Evolutionary conservation across 2,797 vertebrate genomes (phyloP), one percentile per base, ranked within the genome.

Genomic region (Xenops minutus): DNA sequence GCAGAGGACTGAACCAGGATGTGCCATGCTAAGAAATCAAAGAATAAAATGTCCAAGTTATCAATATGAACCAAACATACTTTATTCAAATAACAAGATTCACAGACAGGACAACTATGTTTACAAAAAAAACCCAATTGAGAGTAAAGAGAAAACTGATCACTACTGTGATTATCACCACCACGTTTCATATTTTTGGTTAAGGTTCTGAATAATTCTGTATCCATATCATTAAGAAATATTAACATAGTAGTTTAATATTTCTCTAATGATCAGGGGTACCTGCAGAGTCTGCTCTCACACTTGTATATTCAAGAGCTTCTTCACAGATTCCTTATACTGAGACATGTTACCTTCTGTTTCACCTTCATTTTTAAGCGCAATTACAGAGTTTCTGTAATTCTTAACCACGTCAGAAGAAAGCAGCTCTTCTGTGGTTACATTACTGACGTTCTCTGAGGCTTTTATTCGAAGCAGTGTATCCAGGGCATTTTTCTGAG

Each of bases 281-380:
- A 37, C 27, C 62, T 71, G 64, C 52, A 54, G 49, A 64, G 32
- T 41, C 27, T 63, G 23, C 55, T 63, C 24, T 95, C 73, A 94
- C 7, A 41, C 78, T 73, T 18, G 61, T 74, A 98, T 63, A 66
- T 97, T 96, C 76, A 99, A 54, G 1, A 99, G 92, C 89, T 98
- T 99, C 97, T 98, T 99, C 64, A 99, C 99, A 0, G 98, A 98
- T 79, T 99, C 98, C 95, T 99, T 99, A 98, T 99, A 99, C 92
- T 96, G 97, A 55, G 95, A 96, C 88, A 99, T 51, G 82, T 76
- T 97, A 46, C 92, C 91, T 93, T 99, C 98, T 5, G 85, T 99
- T 73, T 99, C 99, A 3, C 98, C 99, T 76, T 99, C 97, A 2
- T 99, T 99, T 97, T 99, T 99, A 89, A 99, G 96, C 6, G 95